These are phyloP conservation scores for Pogonocichla stellata DNA, from an alignment of 2,113 vertebrate genomes.

Conservation along the genomic window DNA sequence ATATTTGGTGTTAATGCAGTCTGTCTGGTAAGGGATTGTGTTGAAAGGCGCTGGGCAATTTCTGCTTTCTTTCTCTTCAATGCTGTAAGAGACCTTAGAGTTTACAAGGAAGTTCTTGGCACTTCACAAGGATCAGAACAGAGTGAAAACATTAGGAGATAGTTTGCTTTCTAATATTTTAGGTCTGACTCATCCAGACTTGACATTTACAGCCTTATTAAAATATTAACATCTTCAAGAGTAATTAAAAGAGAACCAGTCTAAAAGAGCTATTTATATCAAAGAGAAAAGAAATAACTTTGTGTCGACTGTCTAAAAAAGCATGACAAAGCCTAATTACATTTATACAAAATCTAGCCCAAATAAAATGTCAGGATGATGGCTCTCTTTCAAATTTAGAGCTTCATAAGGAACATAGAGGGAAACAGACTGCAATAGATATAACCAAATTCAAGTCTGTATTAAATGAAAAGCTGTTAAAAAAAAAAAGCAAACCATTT, in stretches of 20 bases:
- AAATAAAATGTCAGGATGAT: slow-evolving; percentile 51
- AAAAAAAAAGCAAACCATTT: background rate
- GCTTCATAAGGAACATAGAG: background rate
- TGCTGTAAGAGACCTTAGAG: background rate
- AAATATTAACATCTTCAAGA: background rate
- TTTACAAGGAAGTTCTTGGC: background rate
- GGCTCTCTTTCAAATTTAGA: background rate
- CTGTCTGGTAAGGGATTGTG: background rate
- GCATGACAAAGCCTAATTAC: slow-evolving; percentile 4
- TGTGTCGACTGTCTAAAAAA: slow-evolving; percentile 24
- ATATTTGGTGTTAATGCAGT: background rate
- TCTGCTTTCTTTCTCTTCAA: background rate
- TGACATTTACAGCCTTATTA: slow-evolving; percentile 37
- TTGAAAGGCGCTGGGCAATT: background rate
- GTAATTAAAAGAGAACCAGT: slow-evolving; percentile 6
- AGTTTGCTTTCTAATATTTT: slow-evolving; percentile 33
- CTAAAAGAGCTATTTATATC: background rate
- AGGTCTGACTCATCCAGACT: background rate
- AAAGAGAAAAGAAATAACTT: slow-evolving; percentile 34
- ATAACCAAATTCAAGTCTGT: slow-evolving; percentile 3
- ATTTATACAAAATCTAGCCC: slow-evolving; percentile 25
- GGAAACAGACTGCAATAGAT: background rate
- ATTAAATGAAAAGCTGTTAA: background rate
- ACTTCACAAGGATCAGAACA: background rate
- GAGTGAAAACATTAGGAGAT: background rate